Percentiles rank a stretch among this genome's conserved stretches.
Evolutionary conservation across 2,888 invertebrate genomes (phyloP).

Genomic region (Halocaridina rubra): DNA sequence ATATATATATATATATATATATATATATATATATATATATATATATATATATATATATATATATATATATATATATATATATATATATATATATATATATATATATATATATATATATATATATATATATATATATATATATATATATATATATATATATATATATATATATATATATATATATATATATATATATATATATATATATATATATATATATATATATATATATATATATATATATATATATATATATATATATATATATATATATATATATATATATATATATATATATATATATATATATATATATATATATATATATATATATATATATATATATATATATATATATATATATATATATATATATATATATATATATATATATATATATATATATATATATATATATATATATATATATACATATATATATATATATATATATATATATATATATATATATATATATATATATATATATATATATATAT

Average conservation of each 20-base stretch:
- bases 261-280: no score
- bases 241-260: no score
- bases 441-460: not conserved
- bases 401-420: not conserved
- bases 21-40: not conserved
- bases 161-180: not conserved
- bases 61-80: not conserved
- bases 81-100: not conserved
- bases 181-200: not conserved
- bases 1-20: not conserved
- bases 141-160: not conserved
- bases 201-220: not conserved
- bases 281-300: no score
- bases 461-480: not conserved
- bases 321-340: no score
- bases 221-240: not conserved
- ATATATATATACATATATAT: not conserved
- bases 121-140: not conserved
- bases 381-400: not conserved
- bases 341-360: no score
- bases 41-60: not conserved
- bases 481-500: not conserved
- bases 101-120: not conserved
- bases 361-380: not conserved
- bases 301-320: no score